Evolutionary conservation across 2,888 invertebrate species (phyloP), one percentile per base, ranked within the genome.

Genomic region (Caenorhabditis sp.): DNA sequence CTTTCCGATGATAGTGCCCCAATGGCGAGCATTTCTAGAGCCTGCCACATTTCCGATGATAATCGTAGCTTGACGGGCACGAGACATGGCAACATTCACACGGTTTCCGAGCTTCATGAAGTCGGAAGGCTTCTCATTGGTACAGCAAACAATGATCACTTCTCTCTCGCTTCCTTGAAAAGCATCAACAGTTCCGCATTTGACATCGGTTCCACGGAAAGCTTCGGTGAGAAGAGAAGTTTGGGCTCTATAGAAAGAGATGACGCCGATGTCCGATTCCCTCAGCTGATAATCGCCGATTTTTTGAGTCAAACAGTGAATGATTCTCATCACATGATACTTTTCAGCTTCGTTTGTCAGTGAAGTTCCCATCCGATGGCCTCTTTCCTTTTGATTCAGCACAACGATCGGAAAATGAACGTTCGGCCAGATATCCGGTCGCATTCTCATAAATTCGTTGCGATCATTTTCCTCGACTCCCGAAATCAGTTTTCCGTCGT

Each of bases 151-250:
- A 14, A 76, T 76, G 24, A 76, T 51, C 0, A 76, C 61, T 38
- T 76, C 76, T 26, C 61, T 31, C 49, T 76, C 76, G 26, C 68
- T 28, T 38, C 76, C 76, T 51, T 76, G 76, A 35, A 76, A 76
- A 0, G 68, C 59, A 26, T 76, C 76, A 22, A 76, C 35, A 0
- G 76, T 76, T 49, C 76, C 76, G 35, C 59, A 59, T 22, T 68
- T 76, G n/a, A 76, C 61, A 24, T 26, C 41, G 12, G 47, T 61
- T 38, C 19, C 51, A 2, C 68, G 66, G 1, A 76, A 51, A 7
- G 59, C 49, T 28, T 76, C 76, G 12, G 61, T 69, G 12, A 76
- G 68, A 24, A 69, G 31, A 14, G 69, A 76, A 14, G 68, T 61
- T 41, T 76, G 76, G 1, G 76, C 76, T 14, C 24, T 16, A n/a